phyloP scores from a whole-genome alignment of 2,113 vertebrate genomes.

The Campylomormyrus tamandua region DNA sequence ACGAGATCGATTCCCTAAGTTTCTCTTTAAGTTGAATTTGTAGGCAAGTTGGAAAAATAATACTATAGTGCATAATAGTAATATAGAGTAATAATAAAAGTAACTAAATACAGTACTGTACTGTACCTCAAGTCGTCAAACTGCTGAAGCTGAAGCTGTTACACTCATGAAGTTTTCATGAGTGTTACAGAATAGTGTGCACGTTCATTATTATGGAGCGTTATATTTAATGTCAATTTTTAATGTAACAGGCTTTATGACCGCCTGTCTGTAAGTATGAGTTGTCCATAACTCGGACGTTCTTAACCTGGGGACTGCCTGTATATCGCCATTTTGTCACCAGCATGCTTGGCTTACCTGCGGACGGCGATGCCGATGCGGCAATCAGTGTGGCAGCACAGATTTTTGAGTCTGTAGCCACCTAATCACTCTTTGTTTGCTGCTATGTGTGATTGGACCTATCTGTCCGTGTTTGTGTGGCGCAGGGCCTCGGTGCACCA shows the following conservation, averaged over 20 bases:
- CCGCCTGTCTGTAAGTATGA: neutral
- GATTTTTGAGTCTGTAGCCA: neutral
- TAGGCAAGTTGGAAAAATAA: neutral
- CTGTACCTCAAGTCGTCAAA: no score
- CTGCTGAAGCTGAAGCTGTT: no score
- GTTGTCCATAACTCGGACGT: neutral
- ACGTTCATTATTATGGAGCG: neutral
- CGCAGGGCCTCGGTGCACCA: conserved; percentile 70
- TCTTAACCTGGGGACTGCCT: neutral
- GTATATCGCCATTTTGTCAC: neutral
- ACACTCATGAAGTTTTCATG: no score
- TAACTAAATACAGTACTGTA: neutral
- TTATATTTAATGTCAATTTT: neutral
- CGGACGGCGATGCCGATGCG: neutral
- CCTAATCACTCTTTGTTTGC: neutral
- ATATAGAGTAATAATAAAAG: neutral
- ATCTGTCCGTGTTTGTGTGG: conserved; percentile 14
- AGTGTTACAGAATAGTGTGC: neutral
- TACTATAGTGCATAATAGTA: neutral
- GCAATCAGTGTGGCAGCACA: neutral
- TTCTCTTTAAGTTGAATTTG: no score
- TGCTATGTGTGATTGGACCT: neutral
- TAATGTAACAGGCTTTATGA: neutral
- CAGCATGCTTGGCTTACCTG: neutral
- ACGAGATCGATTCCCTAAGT: no score